phyloP scores from a whole-genome alignment of 2,797 vertebrate species.

The Thaleichthys pacificus region DNA sequence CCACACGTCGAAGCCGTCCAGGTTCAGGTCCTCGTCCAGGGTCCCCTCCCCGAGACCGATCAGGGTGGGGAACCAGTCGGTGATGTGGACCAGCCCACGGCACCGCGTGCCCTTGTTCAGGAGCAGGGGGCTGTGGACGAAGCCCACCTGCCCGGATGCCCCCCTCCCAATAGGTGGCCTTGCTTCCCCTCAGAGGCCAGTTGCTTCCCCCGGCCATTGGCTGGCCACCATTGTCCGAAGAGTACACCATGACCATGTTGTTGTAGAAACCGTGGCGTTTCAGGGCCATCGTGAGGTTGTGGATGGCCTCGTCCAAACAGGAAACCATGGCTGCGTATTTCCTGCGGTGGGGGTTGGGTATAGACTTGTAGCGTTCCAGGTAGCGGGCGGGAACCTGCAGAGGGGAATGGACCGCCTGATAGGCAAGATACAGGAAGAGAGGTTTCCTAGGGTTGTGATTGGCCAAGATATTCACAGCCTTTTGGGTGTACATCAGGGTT shows the following conservation, averaged over 20 bases:
- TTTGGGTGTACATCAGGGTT: slow-evolving; percentile 92
- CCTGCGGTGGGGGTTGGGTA: slow-evolving; percentile 86
- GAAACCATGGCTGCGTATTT: slow-evolving; percentile 95
- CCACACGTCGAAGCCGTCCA: slow-evolving; percentile 96
- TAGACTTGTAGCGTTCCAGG: slow-evolving; percentile 88
- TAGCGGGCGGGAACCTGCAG: slow-evolving; percentile 90
- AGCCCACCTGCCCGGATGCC: slow-evolving; percentile 92
- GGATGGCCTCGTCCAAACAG: slow-evolving; percentile 91
- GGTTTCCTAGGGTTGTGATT: slow-evolving; percentile 84
- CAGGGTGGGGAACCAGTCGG: slow-evolving; percentile 96
- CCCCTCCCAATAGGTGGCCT: slow-evolving; percentile 96
- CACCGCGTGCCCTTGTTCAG: slow-evolving; percentile 86
- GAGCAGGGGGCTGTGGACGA: slow-evolving; percentile 93
- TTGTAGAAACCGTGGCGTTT: slow-evolving; percentile 89
- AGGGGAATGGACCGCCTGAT: slow-evolving; percentile 94
- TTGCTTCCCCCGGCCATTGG: slow-evolving; percentile 91
- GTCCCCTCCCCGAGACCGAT: slow-evolving; percentile 88
- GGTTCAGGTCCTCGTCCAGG: slow-evolving; percentile 85
- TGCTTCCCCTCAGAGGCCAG: slow-evolving; percentile 94
- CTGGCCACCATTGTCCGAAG: slow-evolving; percentile 95
- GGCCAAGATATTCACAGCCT: slow-evolving; percentile 85
- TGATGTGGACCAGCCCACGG: slow-evolving; percentile 91
- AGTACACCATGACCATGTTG: slow-evolving; percentile 92
- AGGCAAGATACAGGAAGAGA: slow-evolving; percentile 91
- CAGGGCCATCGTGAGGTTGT: slow-evolving; percentile 88